Evolutionary conservation across 1,140 invertebrate genomes (phyloP), one percentile per base, ranked within the genome.

Genomic region (Zaprionus tsacasi): DNA sequence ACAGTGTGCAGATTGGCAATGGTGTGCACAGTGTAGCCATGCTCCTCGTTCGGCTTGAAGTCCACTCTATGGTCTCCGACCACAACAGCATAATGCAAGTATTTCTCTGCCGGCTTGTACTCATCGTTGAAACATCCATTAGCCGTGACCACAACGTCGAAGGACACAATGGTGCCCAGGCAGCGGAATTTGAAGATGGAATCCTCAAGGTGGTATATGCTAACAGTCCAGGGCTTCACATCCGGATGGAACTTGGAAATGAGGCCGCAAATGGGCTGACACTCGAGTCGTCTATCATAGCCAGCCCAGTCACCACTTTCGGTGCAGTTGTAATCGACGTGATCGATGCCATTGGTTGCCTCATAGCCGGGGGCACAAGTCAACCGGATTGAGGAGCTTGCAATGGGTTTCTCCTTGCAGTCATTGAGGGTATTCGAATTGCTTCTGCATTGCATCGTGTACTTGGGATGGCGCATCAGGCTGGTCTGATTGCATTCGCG

Each of bases 131-230:
- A 40, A 30, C 50, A 66, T 30, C 15, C 35, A 1, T 2, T 8
- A 3, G 25, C 2, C 11, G 52, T 66, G 3, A 56, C 30, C 1
- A 56, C 63, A 13, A 33, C 10, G 27, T 43, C 11, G 3, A 35
- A 1, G 17, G 63, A 33, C 3, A 66, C 3, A 17, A 66, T 56
- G 0, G 52, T 66, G 63, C 63, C 50, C 25, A 56, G 4, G 52
- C 63, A 56, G 7, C 91, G 92, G 54, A 93, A 55, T 0, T n/a
- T 7, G 36, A 66, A 79, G 2, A 12, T 0, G 1, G 40, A 27
- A 0, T 61, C 7, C 7, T 1, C 10, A 1, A 3, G 15, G 0
- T 70, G 57, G 6, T 82, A 82, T 3, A 82, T 33, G 43, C 56
- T 83, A 3, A 78, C 64, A 27, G 50, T 13, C 83, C 83, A 81